Percentiles rank a stretch among this genome's conserved stretches.
Conservation (phyloP, 1,140 invertebrate genomes). For the Doryteuthis pealeii region DNA sequence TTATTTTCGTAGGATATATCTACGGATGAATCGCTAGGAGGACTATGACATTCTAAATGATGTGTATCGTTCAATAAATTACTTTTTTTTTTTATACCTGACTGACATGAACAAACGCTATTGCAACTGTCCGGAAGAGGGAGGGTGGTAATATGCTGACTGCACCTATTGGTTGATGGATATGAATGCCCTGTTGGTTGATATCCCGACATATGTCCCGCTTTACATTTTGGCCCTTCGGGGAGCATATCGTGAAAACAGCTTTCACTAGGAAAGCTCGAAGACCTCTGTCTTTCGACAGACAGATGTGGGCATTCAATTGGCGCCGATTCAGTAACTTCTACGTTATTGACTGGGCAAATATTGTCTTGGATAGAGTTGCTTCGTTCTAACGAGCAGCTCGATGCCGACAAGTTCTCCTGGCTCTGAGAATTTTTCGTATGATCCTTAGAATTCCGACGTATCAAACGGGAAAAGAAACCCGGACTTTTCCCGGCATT, state of each 20-base stretch:
- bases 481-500: slow-evolving; percentile 35
- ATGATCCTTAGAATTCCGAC: slow-evolving; percentile 49
- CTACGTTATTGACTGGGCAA: background rate
- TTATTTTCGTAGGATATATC: background rate
- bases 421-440: slow-evolving; percentile 40
- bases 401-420: slow-evolving; percentile 41
- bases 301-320: background rate
- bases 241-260: slow-evolving; percentile 40
- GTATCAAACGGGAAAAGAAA: slow-evolving; percentile 46
- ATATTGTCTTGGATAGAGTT: slow-evolving; percentile 1
- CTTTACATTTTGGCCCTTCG: slow-evolving; percentile 12
- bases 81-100: no score
- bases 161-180: no score
- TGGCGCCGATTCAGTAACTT: background rate
- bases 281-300: slow-evolving; percentile 38
- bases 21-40: background rate
- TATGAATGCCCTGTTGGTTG: no score
- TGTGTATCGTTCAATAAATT: no score
- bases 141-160: no score
- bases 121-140: no score
- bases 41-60: background rate
- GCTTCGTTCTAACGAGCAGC: background rate
- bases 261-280: slow-evolving; percentile 52
- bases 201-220: no score
- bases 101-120: no score